Base-by-base conservation (phyloP, 23 tunicate species). In the Aplidium turbinatum region DNA sequence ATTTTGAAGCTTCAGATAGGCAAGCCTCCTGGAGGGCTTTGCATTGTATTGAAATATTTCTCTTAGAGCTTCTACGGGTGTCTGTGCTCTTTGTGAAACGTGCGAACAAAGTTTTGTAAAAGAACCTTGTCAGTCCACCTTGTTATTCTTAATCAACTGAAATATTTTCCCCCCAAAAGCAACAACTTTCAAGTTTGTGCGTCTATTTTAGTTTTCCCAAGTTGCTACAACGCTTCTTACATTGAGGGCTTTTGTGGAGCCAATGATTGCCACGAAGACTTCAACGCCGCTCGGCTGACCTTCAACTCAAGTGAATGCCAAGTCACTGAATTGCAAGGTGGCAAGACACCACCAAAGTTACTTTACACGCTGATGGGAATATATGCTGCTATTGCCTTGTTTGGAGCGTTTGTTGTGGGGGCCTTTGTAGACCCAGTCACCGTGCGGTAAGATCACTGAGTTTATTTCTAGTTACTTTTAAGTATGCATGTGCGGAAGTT, bases 351-450 rank as follows among this genome's bases (percentile, higher is more conserved):
- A 4, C 39, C 74, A 2, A 45, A 28, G 9, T 73, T 83, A 5
- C 31, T 87, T 16, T 94, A 94, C 85, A 64, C 66, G 24, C 75
- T 94, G 68, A 94, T 94, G 99, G 99, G 99, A 7, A 87, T 87
- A 54, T 94, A 94, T 48, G 76, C 86, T 0, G 99, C 63, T 0
- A 75, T 78, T 3, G 99, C 83, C 23, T 48, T 86, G 23, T 0
- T 77, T 30, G 99, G 97, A 2, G 81, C 94, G 1, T 64, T 70
- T 25, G 58, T 78, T 11, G 67, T 84, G 30, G 99, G 78, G 0
- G 0, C 82, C 28, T 72, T 83, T 35, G 90, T 94, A 0, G 99
- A 94, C 62, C 52, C 55, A 0, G 73, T 94, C 6, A 16, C 26
- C 33, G 57, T 91, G 1, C 65, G 97, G 97, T 91, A 23, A 57